A percentile compares a stretch with the other conserved stretches of the same genome.
These are phyloP conservation scores for Nyctibius bracteatus DNA, from an alignment of 2,113 vertebrate genomes.

Conservation along the genomic window DNA sequence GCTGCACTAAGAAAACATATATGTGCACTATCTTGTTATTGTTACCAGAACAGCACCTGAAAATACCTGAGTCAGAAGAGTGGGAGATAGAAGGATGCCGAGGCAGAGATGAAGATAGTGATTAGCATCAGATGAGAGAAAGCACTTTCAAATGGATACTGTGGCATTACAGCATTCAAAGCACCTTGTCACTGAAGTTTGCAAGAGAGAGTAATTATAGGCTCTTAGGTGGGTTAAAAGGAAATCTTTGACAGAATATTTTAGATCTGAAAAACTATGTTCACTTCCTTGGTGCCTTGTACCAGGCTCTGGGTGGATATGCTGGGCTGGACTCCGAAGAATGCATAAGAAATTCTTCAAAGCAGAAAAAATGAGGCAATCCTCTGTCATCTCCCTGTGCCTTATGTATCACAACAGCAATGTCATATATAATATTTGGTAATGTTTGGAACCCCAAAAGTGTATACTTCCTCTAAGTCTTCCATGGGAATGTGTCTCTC, in stretches of 20 bases:
- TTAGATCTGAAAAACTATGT: background rate
- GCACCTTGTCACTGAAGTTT: background rate
- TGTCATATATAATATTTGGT: background rate
- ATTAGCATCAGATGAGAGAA: background rate
- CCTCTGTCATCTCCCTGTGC: background rate
- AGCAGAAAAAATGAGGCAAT: background rate
- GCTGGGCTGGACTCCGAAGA: background rate
- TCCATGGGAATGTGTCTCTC: background rate
- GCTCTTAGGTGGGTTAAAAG: background rate
- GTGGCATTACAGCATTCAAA: background rate
- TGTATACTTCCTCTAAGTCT: background rate
- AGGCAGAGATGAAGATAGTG: background rate
- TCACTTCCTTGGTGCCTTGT: background rate
- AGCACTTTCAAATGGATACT: background rate
- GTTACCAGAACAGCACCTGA: background rate
- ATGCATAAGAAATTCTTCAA: background rate
- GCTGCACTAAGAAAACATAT: background rate
- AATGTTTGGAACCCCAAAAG: background rate
- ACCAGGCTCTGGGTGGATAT: background rate
- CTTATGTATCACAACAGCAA: background rate
- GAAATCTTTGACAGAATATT: background rate
- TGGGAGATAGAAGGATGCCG: background rate
- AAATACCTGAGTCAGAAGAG: background rate
- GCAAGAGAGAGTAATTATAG: background rate
- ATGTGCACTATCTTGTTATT: background rate